phyloP scores from a whole-genome alignment of 2,797 vertebrate genomes.

The Paedocypris micromegethes region DNA sequence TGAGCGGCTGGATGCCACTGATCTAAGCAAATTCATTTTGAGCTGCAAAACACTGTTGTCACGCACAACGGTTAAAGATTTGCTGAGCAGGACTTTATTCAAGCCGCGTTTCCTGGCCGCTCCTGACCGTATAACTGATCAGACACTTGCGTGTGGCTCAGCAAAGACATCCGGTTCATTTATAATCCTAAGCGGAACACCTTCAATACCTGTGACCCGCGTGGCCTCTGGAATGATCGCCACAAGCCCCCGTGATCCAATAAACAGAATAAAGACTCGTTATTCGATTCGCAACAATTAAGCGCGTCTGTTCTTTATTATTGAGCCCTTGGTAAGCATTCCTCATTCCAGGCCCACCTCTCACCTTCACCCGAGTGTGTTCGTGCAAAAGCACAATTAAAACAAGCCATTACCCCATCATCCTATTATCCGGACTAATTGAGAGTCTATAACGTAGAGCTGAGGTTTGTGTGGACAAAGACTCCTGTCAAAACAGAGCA shows the following conservation, averaged over 20 bases:
- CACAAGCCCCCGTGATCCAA: slow-evolving; percentile 8
- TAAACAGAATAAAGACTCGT: slow-evolving; percentile 15
- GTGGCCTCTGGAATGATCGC: neutral
- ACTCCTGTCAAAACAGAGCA: slow-evolving; percentile 15
- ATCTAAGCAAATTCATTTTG: no score
- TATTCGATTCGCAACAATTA: slow-evolving; percentile 26
- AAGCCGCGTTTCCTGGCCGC: neutral
- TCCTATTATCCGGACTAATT: slow-evolving; percentile 28
- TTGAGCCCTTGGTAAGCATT: slow-evolving; percentile 14
- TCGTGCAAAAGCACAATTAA: slow-evolving; percentile 37
- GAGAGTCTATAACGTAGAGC: slow-evolving; percentile 9
- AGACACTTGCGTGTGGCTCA: slow-evolving; percentile 3
- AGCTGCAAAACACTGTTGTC: no score
- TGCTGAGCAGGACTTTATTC: no score
- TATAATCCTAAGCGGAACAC: slow-evolving; percentile 7
- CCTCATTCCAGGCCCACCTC: slow-evolving; percentile 18
- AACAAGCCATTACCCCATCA: slow-evolving; percentile 31
- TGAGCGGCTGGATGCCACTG: no score
- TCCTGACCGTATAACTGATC: neutral
- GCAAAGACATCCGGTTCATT: slow-evolving; percentile 1
- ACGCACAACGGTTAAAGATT: no score
- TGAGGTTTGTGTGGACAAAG: slow-evolving; percentile 1
- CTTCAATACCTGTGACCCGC: neutral
- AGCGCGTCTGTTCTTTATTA: slow-evolving; percentile 20
- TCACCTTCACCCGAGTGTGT: slow-evolving; percentile 12